Percentiles rank a stretch among this genome's conserved stretches.
These are phyloP conservation scores for Adoxophyes honmai DNA, from an alignment of 1,140 invertebrate genomes.

Conservation along the genomic window DNA sequence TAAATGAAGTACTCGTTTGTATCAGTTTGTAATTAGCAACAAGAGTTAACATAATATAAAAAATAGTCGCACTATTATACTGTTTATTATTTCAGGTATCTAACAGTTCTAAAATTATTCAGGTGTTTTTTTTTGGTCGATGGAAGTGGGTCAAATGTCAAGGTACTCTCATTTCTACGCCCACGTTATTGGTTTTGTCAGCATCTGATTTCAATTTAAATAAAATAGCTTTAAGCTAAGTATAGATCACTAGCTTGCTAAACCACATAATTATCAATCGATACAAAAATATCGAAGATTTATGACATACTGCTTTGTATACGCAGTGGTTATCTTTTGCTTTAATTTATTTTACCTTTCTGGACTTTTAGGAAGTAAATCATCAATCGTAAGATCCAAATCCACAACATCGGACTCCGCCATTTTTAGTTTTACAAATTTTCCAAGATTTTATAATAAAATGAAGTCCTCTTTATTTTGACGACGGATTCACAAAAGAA, in stretches of 20 bases:
- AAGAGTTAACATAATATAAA: too few species aligned
- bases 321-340: neutral
- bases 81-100: neutral
- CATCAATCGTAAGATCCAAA: slow-evolving; percentile 68
- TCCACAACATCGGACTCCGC: slow-evolving; percentile 64
- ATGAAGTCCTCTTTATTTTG: slow-evolving; percentile 45
- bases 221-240: neutral
- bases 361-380: slow-evolving; percentile 69
- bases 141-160: slow-evolving; percentile 60
- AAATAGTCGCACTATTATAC: slow-evolving; percentile 19
- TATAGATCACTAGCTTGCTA: neutral
- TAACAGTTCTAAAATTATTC: neutral
- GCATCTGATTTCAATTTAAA: neutral
- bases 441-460: slow-evolving; percentile 30
- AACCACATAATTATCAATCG: neutral
- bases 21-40: too few species aligned
- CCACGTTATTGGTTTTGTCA: neutral
- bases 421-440: slow-evolving; percentile 54
- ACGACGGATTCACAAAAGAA: slow-evolving; percentile 57
- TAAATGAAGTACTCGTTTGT: too few species aligned
- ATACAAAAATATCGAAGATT: neutral
- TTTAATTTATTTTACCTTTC: slow-evolving; percentile 51
- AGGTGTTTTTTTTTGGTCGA: neutral
- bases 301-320: too few species aligned
- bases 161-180: slow-evolving; percentile 24